These are phyloP conservation scores for Mythimna vitellina DNA, from an alignment of 2,888 invertebrate species.

Conservation along the genomic window DNA sequence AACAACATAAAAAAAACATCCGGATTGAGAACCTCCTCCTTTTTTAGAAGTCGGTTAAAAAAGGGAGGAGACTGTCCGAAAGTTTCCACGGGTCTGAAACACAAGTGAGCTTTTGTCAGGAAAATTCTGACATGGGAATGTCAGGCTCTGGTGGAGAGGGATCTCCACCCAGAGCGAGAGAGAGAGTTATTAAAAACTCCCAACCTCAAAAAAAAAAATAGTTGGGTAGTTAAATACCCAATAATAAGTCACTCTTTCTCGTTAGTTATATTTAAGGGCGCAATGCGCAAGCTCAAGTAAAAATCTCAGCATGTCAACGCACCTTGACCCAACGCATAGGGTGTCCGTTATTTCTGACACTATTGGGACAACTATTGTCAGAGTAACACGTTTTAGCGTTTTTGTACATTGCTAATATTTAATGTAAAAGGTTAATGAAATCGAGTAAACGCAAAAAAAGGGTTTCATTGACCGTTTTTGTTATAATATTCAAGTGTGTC, in stretches of 20 bases:
- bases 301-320: neutral
- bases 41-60: too few species aligned
- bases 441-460: slow-evolving; percentile 30
- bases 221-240: too few species aligned
- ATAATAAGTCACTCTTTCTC: neutral
- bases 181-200: too few species aligned
- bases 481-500: neutral
- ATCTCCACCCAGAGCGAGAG: too few species aligned
- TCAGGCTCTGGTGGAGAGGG: too few species aligned
- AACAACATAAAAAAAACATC: too few species aligned
- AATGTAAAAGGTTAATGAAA: slow-evolving; percentile 47
- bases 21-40: too few species aligned
- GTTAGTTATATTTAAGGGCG: neutral
- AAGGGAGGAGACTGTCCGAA: too few species aligned
- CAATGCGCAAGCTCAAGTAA: neutral
- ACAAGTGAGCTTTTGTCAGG: too few species aligned
- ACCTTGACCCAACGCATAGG: slow-evolving; percentile 52
- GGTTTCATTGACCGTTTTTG: slow-evolving; percentile 43
- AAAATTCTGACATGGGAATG: too few species aligned
- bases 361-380: slow-evolving; percentile 43
- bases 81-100: too few species aligned
- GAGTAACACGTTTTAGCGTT: slow-evolving; percentile 34
- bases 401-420: slow-evolving; percentile 28
- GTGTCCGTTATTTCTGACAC: slow-evolving; percentile 38
- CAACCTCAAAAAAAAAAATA: neutral